phyloP scores from a whole-genome alignment of 2,113 vertebrate genomes.

The Sakesphorus luctuosus region DNA sequence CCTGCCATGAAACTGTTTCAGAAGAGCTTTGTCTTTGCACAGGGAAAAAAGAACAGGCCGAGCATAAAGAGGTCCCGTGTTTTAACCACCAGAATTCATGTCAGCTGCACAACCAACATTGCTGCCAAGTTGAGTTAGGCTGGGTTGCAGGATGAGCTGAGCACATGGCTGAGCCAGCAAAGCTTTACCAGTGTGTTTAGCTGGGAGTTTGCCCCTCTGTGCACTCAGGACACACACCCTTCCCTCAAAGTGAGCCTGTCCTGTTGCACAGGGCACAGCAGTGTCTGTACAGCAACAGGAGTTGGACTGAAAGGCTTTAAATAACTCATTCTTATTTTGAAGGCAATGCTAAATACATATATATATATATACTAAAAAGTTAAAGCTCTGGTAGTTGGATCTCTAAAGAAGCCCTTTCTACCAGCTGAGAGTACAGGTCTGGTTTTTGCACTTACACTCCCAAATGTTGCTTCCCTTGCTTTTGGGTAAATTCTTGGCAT shows the following conservation, averaged over 20 bases:
- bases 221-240: background rate
- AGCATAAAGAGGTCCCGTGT: background rate
- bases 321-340: background rate
- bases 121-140: background rate
- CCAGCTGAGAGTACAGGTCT: background rate
- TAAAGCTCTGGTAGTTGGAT: background rate
- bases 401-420: background rate
- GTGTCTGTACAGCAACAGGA: background rate
- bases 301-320: background rate
- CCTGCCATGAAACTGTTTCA: background rate
- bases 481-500: background rate
- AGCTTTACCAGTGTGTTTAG: background rate
- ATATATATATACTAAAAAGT: accelerated
- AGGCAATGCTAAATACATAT: background rate
- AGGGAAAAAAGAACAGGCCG: background rate
- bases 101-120: background rate
- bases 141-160: background rate
- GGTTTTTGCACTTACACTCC: background rate
- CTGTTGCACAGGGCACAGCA: background rate
- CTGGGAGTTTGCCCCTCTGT: background rate
- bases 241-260: background rate
- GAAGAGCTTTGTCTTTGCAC: background rate
- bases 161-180: background rate
- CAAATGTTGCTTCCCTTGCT: background rate
- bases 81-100: background rate